Evolutionary conservation across 2,113 vertebrate species (phyloP).

Genomic region (Sminthopsis crassicaudata): DNA sequence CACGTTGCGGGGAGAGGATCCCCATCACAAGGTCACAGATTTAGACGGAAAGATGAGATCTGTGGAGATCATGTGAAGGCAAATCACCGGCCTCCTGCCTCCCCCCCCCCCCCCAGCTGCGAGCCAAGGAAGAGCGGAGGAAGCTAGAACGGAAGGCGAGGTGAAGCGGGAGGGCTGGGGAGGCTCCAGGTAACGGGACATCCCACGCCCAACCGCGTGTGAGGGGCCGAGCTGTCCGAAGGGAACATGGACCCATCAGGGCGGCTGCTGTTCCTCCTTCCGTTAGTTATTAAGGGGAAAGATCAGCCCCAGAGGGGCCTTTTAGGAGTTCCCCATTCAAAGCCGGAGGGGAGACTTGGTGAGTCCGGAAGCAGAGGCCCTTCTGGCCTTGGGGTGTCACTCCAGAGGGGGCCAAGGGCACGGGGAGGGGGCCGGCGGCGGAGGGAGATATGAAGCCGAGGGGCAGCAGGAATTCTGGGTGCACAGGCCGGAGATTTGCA

Average conservation of each 20-base stretch:
- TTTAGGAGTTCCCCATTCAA: constrained; percentile 3
- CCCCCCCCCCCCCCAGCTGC: background rate
- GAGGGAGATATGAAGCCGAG: constrained; percentile 20
- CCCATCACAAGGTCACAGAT: background rate
- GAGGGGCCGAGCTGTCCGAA: background rate
- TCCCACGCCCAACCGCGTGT: constrained; percentile 44
- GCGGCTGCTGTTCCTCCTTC: background rate
- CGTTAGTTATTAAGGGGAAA: background rate
- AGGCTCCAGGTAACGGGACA: background rate
- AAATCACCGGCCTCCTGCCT: too few relatives aligned
- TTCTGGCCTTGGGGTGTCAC: background rate
- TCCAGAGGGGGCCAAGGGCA: background rate
- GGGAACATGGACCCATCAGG: background rate
- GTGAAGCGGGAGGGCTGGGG: background rate
- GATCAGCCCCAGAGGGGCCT: constrained; percentile 1
- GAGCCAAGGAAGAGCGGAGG: background rate
- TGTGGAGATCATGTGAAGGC: too few relatives aligned
- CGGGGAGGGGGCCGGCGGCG: background rate
- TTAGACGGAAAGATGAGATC: background rate
- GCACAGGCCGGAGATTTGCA: constrained; percentile 60
- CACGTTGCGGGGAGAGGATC: background rate
- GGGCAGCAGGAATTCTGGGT: background rate
- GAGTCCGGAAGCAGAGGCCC: background rate
- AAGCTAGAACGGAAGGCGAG: constrained; percentile 12
- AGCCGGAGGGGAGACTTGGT: background rate